phyloP scores from a whole-genome alignment of 2,888 invertebrate genomes.

The Heteromyza rotundicornis region DNA sequence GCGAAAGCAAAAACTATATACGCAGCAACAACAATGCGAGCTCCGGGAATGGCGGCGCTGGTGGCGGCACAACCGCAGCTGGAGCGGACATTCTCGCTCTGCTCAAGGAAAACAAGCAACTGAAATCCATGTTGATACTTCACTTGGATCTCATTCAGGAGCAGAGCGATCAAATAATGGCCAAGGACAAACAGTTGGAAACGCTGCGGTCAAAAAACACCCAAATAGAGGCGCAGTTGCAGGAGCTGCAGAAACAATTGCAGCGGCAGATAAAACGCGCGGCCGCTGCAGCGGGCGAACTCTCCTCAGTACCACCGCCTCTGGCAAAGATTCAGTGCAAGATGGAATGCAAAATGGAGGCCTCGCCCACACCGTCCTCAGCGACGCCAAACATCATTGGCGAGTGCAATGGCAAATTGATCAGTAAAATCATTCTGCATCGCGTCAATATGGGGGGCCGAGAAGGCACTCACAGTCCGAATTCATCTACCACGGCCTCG shows the following conservation, averaged over 20 bases:
- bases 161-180: constrained; percentile 82
- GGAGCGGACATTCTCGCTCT: constrained; percentile 49
- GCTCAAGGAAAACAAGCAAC: constrained; percentile 60
- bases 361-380: constrained; percentile 2
- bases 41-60: constrained; percentile 24
- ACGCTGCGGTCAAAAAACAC: constrained; percentile 67
- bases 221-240: constrained; percentile 42
- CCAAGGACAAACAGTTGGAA: constrained; percentile 80
- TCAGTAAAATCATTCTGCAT: constrained; percentile 54
- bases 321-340: constrained; percentile 38
- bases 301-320: constrained; percentile 38
- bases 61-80: constrained; percentile 25
- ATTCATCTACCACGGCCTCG: constrained; percentile 26
- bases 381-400: constrained; percentile 45
- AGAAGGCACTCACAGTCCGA: constrained; percentile 23
- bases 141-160: constrained; percentile 90
- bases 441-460: constrained; percentile 36
- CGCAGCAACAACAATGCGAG: constrained; percentile 42
- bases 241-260: constrained; percentile 42
- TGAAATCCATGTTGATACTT: constrained; percentile 78
- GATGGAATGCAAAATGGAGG: constrained; percentile 35
- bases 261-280: constrained; percentile 38
- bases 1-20: constrained; percentile 44
- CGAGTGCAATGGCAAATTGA: constrained; percentile 52
- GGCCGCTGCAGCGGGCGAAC: constrained; percentile 29